Evolutionary conservation across 2,888 invertebrate genomes (phyloP).

Genomic region (Smittia aterrima): DNA sequence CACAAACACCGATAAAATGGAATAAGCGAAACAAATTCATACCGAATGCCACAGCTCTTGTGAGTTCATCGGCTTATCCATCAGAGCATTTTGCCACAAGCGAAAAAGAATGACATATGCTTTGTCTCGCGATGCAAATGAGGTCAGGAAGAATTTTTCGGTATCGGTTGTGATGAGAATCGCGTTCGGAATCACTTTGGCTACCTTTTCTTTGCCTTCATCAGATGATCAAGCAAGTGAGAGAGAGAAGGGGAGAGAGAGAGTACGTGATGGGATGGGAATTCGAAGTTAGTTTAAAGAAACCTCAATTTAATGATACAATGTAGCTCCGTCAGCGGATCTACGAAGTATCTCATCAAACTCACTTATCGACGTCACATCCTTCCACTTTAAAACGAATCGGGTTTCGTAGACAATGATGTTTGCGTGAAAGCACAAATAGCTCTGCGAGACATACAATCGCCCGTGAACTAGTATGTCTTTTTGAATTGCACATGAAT

Average conservation of each 20-base stretch:
- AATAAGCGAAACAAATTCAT: slow-evolving; percentile 46
- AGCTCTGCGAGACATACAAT: slow-evolving; percentile 91
- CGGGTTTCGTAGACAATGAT: slow-evolving; percentile 96
- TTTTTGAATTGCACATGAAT: slow-evolving; percentile 94
- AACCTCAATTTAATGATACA: too few relatives aligned
- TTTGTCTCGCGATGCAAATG: slow-evolving; percentile 91
- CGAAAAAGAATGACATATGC: slow-evolving; percentile 93
- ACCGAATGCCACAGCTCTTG: slow-evolving; percentile 89
- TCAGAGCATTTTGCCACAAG: slow-evolving; percentile 93
- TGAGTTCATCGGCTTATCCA: slow-evolving; percentile 80
- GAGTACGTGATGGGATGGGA: too few relatives aligned
- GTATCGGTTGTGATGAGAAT: slow-evolving; percentile 77
- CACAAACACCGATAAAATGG: not conserved
- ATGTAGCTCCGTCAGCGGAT: too few relatives aligned
- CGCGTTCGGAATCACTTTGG: slow-evolving; percentile 94
- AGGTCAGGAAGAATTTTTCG: slow-evolving; percentile 91
- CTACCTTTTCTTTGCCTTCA: slow-evolving; percentile 82
- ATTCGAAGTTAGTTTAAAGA: too few relatives aligned
- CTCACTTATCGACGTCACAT: slow-evolving; percentile 77
- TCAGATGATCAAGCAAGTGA: not conserved
- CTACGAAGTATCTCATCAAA: not conserved
- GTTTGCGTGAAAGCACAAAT: slow-evolving; percentile 95
- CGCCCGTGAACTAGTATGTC: slow-evolving; percentile 95
- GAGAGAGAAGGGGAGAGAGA: too few relatives aligned
- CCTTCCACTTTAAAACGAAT: slow-evolving; percentile 81